Base-by-base conservation (phyloP, 92 coral and sea anemone genomes). In the Heliopora coerulea region DNA sequence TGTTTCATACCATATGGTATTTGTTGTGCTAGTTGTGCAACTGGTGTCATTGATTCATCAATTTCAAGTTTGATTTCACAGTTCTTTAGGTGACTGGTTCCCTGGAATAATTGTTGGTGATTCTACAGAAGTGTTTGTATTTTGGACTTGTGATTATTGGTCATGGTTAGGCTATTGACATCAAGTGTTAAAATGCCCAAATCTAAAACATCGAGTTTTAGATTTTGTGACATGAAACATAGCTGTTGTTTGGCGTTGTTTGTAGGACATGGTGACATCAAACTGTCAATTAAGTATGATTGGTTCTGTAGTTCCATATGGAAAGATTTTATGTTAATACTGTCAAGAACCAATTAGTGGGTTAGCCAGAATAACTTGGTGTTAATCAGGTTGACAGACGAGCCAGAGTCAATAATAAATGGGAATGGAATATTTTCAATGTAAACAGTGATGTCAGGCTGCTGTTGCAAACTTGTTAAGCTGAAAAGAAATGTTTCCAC, bases 51-150 rank as follows among this genome's bases (percentile, higher is more conserved):
- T 18, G 82, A 21, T 66, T 78, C 65, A 56, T 83, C 83, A 15
- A 83, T 83, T 35, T 83, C 86, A 31, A 83, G 74, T 39, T 57
- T 77, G 21, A 82, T 65, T 68, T 82, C 81, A 14, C 48, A 33
- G 58, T 68, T 68, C 73, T 82, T 74, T 52, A 82, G 31, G 58
- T 82, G 76, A 34, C 83, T 79, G 56, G 80, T 82, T 74, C 85
- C 85, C 27, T 54, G 13, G 65, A 83, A 77, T 48, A 83, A 18
- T 42, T 50, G 63, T 25, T 69, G 69, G 49, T 83, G 83, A 52
- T 54, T 52, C 73, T 37, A 23, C 17, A 82, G 44, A 15, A 82
- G 67, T 23, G 46, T 8, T 25, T 24, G 21, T 0, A 82, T 59
- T 58, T 21, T 33, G 14, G 63, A 33, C 19, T 44, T 25, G 17